phyloP scores from a whole-genome alignment of 1,140 invertebrate genomes.

The Atta colombica region DNA sequence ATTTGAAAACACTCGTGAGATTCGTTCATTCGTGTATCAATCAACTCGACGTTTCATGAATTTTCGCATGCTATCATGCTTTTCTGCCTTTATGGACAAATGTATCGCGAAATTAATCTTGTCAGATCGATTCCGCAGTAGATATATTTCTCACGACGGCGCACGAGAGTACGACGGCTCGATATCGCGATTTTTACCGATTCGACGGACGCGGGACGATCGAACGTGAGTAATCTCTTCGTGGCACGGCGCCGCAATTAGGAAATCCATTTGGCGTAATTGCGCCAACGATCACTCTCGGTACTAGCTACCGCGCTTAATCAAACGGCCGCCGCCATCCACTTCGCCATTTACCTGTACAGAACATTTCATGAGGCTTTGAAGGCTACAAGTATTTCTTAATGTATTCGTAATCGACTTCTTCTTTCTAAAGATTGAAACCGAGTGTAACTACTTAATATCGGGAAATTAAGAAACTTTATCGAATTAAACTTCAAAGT shows the following conservation, averaged over 20 bases:
- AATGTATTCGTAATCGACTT: slow-evolving; percentile 38
- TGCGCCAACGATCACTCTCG: slow-evolving; percentile 81
- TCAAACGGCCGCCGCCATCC: slow-evolving; percentile 77
- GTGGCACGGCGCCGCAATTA: slow-evolving; percentile 83
- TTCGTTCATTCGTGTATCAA: background rate
- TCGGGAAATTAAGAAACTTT: slow-evolving; percentile 9
- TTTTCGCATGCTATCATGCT: background rate
- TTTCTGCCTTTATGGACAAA: background rate
- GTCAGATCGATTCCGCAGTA: slow-evolving; percentile 37
- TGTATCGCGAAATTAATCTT: slow-evolving; percentile 35
- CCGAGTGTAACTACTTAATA: background rate
- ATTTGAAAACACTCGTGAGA: background rate
- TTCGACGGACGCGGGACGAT: slow-evolving; percentile 74
- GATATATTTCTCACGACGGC: slow-evolving; percentile 39
- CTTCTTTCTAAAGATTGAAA: slow-evolving; percentile 29
- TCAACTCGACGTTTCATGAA: slow-evolving; percentile 24
- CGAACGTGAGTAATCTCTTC: slow-evolving; percentile 84
- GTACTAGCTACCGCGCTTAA: slow-evolving; percentile 81
- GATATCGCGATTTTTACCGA: slow-evolving; percentile 74
- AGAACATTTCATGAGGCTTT: slow-evolving; percentile 20
- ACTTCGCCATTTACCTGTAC: slow-evolving; percentile 66
- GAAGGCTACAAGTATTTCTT: slow-evolving; percentile 22
- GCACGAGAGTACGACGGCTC: background rate
- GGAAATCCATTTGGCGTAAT: slow-evolving; percentile 86
- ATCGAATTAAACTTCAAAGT: background rate